Percentiles rank a stretch among this genome's conserved stretches.
phyloP scores from a whole-genome alignment of 1,140 invertebrate species.

The Magallana gigas region DNA sequence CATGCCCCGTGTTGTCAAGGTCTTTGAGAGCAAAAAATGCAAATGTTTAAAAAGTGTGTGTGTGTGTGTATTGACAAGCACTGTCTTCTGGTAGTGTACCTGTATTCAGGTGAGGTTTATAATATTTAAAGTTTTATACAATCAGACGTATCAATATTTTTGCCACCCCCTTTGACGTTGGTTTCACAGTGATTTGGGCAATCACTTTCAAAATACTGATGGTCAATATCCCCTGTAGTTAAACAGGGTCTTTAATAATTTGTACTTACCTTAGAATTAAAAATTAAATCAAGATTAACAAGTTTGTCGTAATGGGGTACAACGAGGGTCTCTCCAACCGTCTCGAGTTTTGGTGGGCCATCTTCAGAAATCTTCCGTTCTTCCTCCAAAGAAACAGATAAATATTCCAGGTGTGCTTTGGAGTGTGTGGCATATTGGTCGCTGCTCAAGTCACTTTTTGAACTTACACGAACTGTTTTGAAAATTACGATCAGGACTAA shows the following conservation, averaged over 20 bases:
- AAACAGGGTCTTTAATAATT: slow-evolving; percentile 24
- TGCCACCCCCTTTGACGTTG: background rate
- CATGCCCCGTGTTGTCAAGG: background rate
- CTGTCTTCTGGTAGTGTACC: background rate
- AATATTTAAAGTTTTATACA: slow-evolving; percentile 21
- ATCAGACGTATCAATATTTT: slow-evolving; percentile 28
- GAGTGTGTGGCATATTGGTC: slow-evolving; percentile 3
- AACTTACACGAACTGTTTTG: background rate
- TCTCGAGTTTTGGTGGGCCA: background rate
- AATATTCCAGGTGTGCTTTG: background rate
- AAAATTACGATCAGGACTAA: slow-evolving; percentile 1
- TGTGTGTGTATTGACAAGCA: background rate
- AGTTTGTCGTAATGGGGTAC: slow-evolving; percentile 22
- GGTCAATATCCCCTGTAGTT: background rate
- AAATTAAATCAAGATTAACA: slow-evolving; percentile 34
- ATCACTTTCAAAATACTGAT: slow-evolving; percentile 1
- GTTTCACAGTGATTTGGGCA: background rate
- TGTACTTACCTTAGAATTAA: slow-evolving; percentile 32
- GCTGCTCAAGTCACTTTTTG: slow-evolving; percentile 13
- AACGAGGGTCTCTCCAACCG: background rate
- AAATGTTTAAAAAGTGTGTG: background rate
- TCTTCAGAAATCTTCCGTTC: background rate
- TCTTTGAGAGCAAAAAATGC: background rate
- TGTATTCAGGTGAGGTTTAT: background rate
- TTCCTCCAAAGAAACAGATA: slow-evolving; percentile 10